Conservation (phyloP, 1,140 invertebrate species). For the Drosophila sulfurigaster region DNA sequence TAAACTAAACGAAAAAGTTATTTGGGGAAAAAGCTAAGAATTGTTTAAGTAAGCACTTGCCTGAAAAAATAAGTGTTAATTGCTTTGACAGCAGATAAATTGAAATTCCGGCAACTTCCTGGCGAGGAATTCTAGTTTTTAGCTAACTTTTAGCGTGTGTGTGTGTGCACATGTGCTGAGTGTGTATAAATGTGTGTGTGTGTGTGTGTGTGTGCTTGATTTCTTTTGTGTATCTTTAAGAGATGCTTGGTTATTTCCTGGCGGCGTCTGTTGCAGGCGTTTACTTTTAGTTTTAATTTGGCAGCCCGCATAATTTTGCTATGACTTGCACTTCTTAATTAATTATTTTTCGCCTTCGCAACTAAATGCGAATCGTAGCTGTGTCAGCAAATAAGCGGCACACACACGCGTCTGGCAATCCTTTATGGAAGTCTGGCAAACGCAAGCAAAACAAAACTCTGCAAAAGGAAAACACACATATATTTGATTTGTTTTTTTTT, state of each 20-base stretch:
- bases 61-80: slow-evolving; percentile 18
- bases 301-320: slow-evolving; percentile 78
- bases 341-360: slow-evolving; percentile 75
- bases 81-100: slow-evolving; percentile 28
- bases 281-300: slow-evolving; percentile 77
- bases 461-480: neutral
- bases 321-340: slow-evolving; percentile 82
- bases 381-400: slow-evolving; percentile 57
- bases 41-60: slow-evolving; percentile 1
- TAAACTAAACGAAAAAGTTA: neutral
- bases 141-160: slow-evolving; percentile 10
- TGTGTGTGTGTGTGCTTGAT: slow-evolving; percentile 7
- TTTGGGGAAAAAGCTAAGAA: neutral
- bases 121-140: slow-evolving; percentile 6
- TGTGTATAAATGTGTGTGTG: neutral
- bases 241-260: slow-evolving; percentile 41
- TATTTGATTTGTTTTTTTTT: slow-evolving; percentile 6
- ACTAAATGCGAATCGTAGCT: slow-evolving; percentile 67
- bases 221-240: slow-evolving; percentile 38
- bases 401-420: slow-evolving; percentile 27
- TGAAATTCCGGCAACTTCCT: slow-evolving; percentile 31
- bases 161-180: neutral
- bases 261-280: slow-evolving; percentile 58
- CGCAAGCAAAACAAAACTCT: slow-evolving; percentile 55
- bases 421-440: slow-evolving; percentile 34